Base-by-base conservation (phyloP, 1,140 invertebrate species). In the Drosophila nikananu region DNA sequence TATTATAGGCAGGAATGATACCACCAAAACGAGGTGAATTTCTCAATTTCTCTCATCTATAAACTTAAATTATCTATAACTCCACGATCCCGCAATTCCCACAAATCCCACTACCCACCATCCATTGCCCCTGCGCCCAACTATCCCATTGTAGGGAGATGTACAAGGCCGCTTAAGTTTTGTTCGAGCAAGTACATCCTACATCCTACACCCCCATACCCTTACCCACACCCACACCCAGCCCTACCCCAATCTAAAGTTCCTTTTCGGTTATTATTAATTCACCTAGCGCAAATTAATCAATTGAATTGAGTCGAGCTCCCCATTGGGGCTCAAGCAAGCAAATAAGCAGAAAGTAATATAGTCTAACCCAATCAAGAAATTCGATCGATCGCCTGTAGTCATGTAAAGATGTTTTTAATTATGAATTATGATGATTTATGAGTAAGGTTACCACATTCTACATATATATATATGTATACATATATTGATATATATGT, bases 351-450 rank as follows among this genome's bases (percentile, higher is more conserved):
- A 51, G 32, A 74, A 57, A 57, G 27, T 52, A 66, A 66, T 55
- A 21, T 27, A 73, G 67, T 42, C 54, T 73, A 58, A 80, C 27
- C 52, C 48, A 83, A 66, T 66, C 27, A 79, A 73, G 58, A 39
- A 75, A 68, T 60, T 71, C 27, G 49, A 74, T 62, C 59, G 59
- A 71, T 32, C 73, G 54, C 55, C 60, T 75, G 58, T 87, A 86
- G 83, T 83, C 80, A 80, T 68, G 74, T 83, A 87, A 89, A 64
- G 49, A 73, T 83, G 72, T 87, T 89, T 89, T 89, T 75, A 83
- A 89, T 73, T 83, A 83, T 71, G 55, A 77, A 68, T 77, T 77
- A 68, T 52, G 37, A 60, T 73, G 52, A 37, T 55, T 37, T 37
- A 73, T 52, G 46, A 60, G 54, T 73, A 73, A 73, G 70, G 44